Evolutionary conservation across 2,113 vertebrate species (phyloP).

Genomic region (Aplodontia rufa): DNA sequence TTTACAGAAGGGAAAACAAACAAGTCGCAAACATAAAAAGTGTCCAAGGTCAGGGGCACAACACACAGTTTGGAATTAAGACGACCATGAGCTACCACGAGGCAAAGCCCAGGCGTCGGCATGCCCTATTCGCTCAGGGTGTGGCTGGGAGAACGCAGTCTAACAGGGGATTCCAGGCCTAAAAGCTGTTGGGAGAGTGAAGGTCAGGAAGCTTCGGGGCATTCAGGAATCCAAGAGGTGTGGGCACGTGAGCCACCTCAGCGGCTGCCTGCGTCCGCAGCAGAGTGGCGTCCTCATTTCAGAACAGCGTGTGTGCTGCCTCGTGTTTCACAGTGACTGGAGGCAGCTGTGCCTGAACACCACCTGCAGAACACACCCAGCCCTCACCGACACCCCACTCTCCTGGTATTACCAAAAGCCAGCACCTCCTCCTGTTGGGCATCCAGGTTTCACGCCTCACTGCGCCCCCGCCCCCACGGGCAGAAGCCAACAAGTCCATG

Average conservation of each 20-base stretch:
- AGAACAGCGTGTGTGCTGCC: background rate
- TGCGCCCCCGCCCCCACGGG: accelerated
- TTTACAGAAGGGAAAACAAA: background rate
- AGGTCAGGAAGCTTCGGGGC: background rate
- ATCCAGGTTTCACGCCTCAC: accelerated
- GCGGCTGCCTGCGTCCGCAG: accelerated
- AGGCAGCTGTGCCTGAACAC: background rate
- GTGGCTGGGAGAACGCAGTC: background rate
- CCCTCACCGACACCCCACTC: accelerated
- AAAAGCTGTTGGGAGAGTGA: background rate
- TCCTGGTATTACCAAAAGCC: accelerated
- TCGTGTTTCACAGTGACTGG: accelerated
- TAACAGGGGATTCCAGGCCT: background rate
- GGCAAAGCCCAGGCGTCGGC: too few relatives aligned
- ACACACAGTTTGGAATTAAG: background rate
- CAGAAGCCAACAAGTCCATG: background rate
- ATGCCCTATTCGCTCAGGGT: too few relatives aligned
- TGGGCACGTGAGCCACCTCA: background rate
- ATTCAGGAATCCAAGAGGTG: too few relatives aligned
- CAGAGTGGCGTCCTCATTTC: background rate
- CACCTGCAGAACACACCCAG: background rate
- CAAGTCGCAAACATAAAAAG: background rate
- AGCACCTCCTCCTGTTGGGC: background rate
- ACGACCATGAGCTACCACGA: accelerated
- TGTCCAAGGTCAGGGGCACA: too few relatives aligned